Evolutionary conservation across 1,140 invertebrate species (phyloP).

Genomic region (Aethina tumida): DNA sequence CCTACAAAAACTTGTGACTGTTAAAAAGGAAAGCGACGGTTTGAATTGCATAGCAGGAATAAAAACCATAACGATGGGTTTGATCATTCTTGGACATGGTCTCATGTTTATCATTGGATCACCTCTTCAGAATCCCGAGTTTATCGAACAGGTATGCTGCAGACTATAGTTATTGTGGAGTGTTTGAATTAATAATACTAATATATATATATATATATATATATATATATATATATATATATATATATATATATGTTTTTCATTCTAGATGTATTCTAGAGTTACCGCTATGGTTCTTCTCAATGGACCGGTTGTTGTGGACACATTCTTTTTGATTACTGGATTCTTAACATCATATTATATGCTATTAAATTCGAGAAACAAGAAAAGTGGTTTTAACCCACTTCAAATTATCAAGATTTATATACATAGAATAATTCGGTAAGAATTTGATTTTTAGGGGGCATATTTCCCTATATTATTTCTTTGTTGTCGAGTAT

Average conservation of each 20-base stretch:
- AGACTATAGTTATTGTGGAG: conserved; percentile 23
- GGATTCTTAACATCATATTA: conserved; percentile 55
- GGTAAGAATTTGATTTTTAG: conserved; percentile 32
- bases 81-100: conserved; percentile 53
- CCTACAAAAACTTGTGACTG: no score
- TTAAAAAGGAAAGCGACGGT: conserved; percentile 45
- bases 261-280: conserved; percentile 22
- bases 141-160: conserved; percentile 45
- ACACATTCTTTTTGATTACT: conserved; percentile 61
- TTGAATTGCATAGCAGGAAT: conserved; percentile 55
- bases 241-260: not conserved
- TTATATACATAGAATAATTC: conserved; percentile 50
- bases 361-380: conserved; percentile 53
- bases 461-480: not conserved
- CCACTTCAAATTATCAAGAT: conserved; percentile 48
- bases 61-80: conserved; percentile 51
- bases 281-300: conserved; percentile 40
- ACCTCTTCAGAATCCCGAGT: conserved; percentile 49
- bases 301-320: conserved; percentile 54
- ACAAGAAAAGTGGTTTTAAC: no score
- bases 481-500: not conserved
- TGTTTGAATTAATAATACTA: conserved; percentile 7
- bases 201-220: not conserved
- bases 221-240: not conserved
- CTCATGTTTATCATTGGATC: conserved; percentile 52